Evolutionary conservation across 2,888 invertebrate species (phyloP), one percentile per base, ranked within the genome.

Genomic region (Pollenia griseotomentosa): DNA sequence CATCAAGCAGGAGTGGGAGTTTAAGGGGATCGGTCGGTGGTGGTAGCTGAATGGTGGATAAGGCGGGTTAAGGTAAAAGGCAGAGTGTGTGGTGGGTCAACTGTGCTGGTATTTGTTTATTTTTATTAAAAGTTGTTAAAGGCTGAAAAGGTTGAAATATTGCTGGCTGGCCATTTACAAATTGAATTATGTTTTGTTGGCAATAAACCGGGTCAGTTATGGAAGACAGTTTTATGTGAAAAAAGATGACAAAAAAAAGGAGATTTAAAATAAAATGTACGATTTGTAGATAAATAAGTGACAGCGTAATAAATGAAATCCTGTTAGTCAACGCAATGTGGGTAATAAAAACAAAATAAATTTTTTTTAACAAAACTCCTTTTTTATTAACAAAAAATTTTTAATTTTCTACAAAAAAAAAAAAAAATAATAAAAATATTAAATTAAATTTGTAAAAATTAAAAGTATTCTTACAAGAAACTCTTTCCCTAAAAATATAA

Each of bases 61-160:
- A 61, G 68, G 40, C 77, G 57, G 55, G 40, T 57, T 73, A 46
- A 48, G 57, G 48, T 66, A 40, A 53, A 61, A 12, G 51, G 16
- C 16, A 12, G 51, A 55, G 44, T 66, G 23, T 61, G 46, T 63
- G n/a, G 57, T 55, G 73, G 73, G 66, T 73, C 78, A 84, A 46
- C 10, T 70, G 42, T 78, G 63, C 53, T 77, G 19, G 14, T 19
- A 19, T 73, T 73, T 73, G 23, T 44, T 82, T 78, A 48, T 65
- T 71, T 23, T 78, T 66, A 78, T 73, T 66, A 78, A 71, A 79
- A 57, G 44, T 66, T 65, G 78, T 78, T 68, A 82, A 82, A 77
- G 61, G 46, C 51, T 46, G 61, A 16, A 14, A 48, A 65, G 57
- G 2, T 33, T 12, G 42, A 73, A 78, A 75, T 75, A 83, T 75